Conservation (phyloP, 2,888 invertebrate genomes). For the Baccha elongata region DNA sequence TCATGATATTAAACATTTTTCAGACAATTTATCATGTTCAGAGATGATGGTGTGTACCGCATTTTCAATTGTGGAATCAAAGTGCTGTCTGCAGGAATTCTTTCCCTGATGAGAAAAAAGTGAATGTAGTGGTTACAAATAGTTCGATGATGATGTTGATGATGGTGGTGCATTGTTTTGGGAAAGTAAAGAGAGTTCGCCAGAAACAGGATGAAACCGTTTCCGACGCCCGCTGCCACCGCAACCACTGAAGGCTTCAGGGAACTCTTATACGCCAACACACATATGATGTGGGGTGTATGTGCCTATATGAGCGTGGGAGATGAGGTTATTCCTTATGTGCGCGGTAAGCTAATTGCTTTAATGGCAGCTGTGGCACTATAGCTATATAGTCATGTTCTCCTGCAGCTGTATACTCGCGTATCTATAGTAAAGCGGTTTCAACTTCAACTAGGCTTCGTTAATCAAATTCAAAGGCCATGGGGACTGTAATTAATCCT, state of each 20-base stretch:
- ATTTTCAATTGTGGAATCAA: conserved; percentile 62
- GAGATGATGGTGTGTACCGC: conserved; percentile 41
- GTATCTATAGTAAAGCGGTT: conserved; percentile 38
- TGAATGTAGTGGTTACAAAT: conserved; percentile 62
- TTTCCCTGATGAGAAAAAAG: conserved; percentile 57
- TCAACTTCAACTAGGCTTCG: conserved; percentile 49
- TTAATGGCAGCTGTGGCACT: conserved; percentile 66
- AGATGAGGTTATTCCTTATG: conserved; percentile 70
- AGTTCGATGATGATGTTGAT: conserved; percentile 12
- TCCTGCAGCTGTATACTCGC: conserved; percentile 62
- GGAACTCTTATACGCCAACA: conserved; percentile 50
- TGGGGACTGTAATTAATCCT: conserved; percentile 74
- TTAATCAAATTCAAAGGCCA: conserved; percentile 74
- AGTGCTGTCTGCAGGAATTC: conserved; percentile 60
- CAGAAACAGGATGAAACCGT: conserved; percentile 48
- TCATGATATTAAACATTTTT: conserved; percentile 67
- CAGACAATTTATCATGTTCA: conserved; percentile 69
- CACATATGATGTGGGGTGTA: conserved; percentile 31
- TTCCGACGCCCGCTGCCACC: conserved; percentile 28
- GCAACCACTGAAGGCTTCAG: conserved; percentile 8
- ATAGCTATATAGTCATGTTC: conserved; percentile 56
- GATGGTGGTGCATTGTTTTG: conserved; percentile 53
- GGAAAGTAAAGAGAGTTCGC: conserved; percentile 68
- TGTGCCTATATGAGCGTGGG: conserved; percentile 67
- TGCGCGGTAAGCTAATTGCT: conserved; percentile 68